A percentile compares a stretch with the other conserved stretches of the same genome.
phyloP scores from a whole-genome alignment of 2,888 invertebrate species.

The Cheilosia urbana region DNA sequence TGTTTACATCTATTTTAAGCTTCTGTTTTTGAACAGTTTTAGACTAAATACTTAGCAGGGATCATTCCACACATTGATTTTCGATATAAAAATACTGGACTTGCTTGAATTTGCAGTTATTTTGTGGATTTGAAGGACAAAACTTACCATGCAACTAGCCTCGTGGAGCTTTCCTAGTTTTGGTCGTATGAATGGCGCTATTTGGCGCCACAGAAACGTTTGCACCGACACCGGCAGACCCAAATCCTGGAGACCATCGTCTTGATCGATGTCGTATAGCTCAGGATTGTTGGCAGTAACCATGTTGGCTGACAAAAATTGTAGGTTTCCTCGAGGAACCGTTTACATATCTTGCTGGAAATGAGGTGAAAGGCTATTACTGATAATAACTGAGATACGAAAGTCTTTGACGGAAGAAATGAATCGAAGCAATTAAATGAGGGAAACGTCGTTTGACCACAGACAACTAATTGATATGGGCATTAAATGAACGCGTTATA shows the following conservation, averaged over 20 bases:
- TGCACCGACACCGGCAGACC: conserved; percentile 97
- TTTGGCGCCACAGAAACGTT: conserved; percentile 98
- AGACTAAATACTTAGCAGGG: conserved; percentile 56
- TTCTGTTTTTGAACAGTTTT: conserved; percentile 48
- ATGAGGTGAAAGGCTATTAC: conserved; percentile 1
- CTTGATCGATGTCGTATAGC: conserved; percentile 84
- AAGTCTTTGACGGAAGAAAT: too few relatives aligned
- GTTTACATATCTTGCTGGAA: conserved; percentile 52
- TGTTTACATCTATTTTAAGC: conserved; percentile 38
- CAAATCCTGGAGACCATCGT: conserved; percentile 89
- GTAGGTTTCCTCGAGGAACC: background rate
- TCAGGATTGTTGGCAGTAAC: conserved; percentile 79
- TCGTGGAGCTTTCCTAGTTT: conserved; percentile 98
- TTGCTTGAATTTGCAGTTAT: conserved; percentile 27
- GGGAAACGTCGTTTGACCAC: too few relatives aligned
- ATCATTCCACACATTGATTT: conserved; percentile 64
- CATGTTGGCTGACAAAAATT: conserved; percentile 74
- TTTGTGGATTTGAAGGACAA: background rate
- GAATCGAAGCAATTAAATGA: too few relatives aligned
- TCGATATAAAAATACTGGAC: conserved; percentile 24
- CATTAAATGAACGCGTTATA: too few relatives aligned
- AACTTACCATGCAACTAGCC: conserved; percentile 97
- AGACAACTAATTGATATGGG: too few relatives aligned
- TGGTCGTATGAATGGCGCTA: conserved; percentile 97
- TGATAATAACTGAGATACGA: too few relatives aligned